These are phyloP conservation scores for Mico argentatus DNA, from an alignment of 2,797 vertebrate genomes.

Conservation along the genomic window DNA sequence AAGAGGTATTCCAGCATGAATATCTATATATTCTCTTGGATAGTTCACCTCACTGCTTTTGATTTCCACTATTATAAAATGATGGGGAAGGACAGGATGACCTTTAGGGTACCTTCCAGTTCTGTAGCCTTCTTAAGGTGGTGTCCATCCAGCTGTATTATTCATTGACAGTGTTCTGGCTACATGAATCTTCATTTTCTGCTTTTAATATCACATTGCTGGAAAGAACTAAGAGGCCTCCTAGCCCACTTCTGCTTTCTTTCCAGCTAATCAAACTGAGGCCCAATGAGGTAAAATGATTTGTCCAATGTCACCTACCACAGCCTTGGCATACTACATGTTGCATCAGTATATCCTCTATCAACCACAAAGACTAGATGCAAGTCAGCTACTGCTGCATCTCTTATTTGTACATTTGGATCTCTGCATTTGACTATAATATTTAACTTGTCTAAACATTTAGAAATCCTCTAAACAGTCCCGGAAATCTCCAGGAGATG, in stretches of 20 bases:
- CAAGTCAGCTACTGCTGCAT: background rate
- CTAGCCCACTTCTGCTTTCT: background rate
- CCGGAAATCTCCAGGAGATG: constrained; percentile 93
- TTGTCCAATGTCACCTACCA: background rate
- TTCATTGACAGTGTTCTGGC: background rate
- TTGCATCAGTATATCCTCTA: background rate
- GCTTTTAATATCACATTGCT: background rate
- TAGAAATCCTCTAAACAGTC: constrained; percentile 96
- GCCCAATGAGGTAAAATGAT: background rate
- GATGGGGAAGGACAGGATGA: background rate
- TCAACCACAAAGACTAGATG: background rate
- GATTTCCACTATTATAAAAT: background rate
- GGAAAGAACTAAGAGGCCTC: background rate
- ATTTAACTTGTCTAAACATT: constrained; percentile 71
- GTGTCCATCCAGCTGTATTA: background rate
- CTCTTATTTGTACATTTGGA: constrained; percentile 6
- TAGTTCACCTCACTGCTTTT: background rate
- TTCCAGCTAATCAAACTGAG: background rate
- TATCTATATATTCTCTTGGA: constrained; percentile 10
- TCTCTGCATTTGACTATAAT: constrained; percentile 58
- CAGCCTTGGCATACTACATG: background rate
- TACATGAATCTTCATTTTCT: background rate
- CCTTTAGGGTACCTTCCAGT: background rate
- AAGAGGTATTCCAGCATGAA: constrained; percentile 63
- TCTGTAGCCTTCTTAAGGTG: background rate